phyloP scores from a whole-genome alignment of 1,140 invertebrate species.

The Lineus longissimus region DNA sequence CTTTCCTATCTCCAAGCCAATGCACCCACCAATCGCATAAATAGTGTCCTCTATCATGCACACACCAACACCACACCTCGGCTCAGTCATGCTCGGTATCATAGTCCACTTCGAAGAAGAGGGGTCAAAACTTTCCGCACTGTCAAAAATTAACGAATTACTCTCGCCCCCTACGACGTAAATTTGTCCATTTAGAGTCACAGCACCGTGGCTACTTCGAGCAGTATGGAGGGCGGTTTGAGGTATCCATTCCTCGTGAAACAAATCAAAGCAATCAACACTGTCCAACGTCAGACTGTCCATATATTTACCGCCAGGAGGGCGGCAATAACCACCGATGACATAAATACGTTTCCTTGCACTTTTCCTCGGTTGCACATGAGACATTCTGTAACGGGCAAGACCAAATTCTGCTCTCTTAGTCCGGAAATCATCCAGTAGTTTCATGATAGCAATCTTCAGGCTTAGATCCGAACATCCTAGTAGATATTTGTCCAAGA shows the following conservation, averaged over 20 bases:
- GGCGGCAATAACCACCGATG: constrained; percentile 34
- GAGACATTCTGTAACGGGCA: constrained; percentile 16
- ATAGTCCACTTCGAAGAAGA: constrained; percentile 60
- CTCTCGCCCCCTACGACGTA: constrained; percentile 59
- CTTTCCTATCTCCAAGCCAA: constrained; percentile 82
- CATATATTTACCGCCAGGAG: constrained; percentile 54
- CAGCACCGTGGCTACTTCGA: constrained; percentile 33
- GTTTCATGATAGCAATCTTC: constrained; percentile 34
- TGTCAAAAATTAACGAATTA: constrained; percentile 78
- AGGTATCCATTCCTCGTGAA: constrained; percentile 30
- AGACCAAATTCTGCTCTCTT: constrained; percentile 23
- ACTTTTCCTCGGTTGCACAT: constrained; percentile 30
- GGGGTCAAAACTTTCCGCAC: constrained; percentile 80
- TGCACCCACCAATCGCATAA: constrained; percentile 89
- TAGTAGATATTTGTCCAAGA: constrained; percentile 25
- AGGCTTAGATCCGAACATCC: constrained; percentile 27
- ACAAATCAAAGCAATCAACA: constrained; percentile 35
- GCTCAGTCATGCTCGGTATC: constrained; percentile 72
- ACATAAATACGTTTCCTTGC: constrained; percentile 58
- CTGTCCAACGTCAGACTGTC: constrained; percentile 31
- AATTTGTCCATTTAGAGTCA: constrained; percentile 29
- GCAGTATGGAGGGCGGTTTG: constrained; percentile 23
- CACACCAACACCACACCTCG: constrained; percentile 83
- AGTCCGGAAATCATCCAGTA: constrained; percentile 26
- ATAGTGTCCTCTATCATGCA: constrained; percentile 77